Evolutionary conservation across 2,888 invertebrate species (phyloP), one percentile per base, ranked within the genome.

Genomic region (Allophyes oxyacanthae): DNA sequence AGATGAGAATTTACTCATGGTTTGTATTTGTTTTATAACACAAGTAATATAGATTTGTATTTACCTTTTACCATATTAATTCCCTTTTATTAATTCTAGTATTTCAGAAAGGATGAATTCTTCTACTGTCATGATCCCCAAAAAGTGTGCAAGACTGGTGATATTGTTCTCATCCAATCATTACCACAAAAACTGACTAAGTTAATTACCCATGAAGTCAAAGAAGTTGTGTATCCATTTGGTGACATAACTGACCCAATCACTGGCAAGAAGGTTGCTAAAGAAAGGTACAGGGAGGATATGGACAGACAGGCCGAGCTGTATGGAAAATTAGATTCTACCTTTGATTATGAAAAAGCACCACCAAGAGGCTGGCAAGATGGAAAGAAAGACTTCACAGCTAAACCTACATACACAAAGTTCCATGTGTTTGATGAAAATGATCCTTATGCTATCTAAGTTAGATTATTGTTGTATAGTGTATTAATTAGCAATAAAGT

Each of bases 211-310:
- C 98, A 98, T 81, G 95, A 96, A 91, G 96, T 98, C 0, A 94
- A 97, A 78, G 95, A 98, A 84, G 95, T 98, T 5, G 95, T 98
- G 11, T 97, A 97, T 87, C 97, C 96, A 1, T 90, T 96, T 74
- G 98, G 98, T 72, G 97, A 98, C 88, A 92, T 98, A 46, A 97
- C 96, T n/a, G 98, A 98, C 88, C 98, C 98, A 1, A 91, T 98
- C 20, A 97, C 97, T 38, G 97, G 97, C 11, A 97, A 97, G 83
- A 96, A 97, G 87, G 96, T 97, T 36, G 96, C 97, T 0, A 96
- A 94, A 46, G 95, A 95, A 62, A 94, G 94, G 79, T 98, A 97
- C 82, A 95, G 98, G 79, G 97, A 97, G 60, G 95, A 97, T 56
- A 95, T 97, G 61, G 96, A 97, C 41, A 95, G 94, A 77, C 92